Base-by-base conservation (phyloP, 2,888 invertebrate genomes). In the Lordiphosa andalusiaca region DNA sequence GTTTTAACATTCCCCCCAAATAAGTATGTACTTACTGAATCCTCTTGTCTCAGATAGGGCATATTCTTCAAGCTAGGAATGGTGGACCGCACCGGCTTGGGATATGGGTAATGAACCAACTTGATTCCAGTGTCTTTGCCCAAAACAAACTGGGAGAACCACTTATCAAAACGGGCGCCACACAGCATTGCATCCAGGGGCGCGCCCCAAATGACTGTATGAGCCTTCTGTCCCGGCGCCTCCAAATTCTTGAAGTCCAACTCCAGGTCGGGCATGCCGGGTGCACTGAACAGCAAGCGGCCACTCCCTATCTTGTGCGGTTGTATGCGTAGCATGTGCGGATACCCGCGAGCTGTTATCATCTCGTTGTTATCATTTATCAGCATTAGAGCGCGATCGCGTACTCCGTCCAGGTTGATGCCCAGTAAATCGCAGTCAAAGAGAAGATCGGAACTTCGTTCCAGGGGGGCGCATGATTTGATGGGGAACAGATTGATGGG, bases 81-180 rank as follows among this genome's bases (percentile, higher is more conserved):
- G 38, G 46, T 75, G 2, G 55, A 33, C 13, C 84, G 72, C 1
- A 83, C 69, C 21, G 91, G 89, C 38, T 84, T 73, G 2, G 89
- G 85, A 68, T 91, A 86, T 1, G 93, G 92, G 84, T 93, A 93
- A 81, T 93, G 92, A 2, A 92, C 93, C 48, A 94, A 88, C 46
- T 92, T 91, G 40, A 92, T 89, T 4, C 91, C 92, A 0, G 77
- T 82, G 6, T 91, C 88, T 42, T 91, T 89, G 49, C 90, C 90
- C 3, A 86, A 48, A 44, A 89, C 74, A 16, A 21, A 85, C 42
- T 90, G 91, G 0, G 93, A 93, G 77, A 96, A 90, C 96, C 96
- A 96, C 52, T 92, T 91, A 13, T 93, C 92, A 9, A 92, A 92
- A 66, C 92, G 92, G 56, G 92, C 92, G 0, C 96, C 96, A 85